A percentile compares a stretch with the other conserved stretches of the same genome.
Evolutionary conservation across 2,113 vertebrate species (phyloP).

Genomic region (Ranitomeya variabilis): DNA sequence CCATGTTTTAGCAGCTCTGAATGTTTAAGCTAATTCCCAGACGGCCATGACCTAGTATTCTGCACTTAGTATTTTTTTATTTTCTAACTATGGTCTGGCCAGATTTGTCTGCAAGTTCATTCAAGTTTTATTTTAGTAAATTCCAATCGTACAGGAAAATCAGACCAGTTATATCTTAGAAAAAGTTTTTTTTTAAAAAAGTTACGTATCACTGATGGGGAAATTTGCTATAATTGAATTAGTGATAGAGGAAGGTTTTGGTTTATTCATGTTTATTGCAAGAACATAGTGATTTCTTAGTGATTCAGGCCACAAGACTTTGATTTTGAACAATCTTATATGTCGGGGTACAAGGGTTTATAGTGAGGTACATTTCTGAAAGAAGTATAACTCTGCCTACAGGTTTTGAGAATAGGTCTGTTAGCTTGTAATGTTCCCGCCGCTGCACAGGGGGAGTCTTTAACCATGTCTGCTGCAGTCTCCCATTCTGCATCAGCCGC

Average conservation of each 20-base stretch:
- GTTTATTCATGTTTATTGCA: neutral
- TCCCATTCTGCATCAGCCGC: too few species aligned
- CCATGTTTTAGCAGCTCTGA: neutral
- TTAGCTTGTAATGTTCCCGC: too few species aligned
- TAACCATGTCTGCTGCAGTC: too few species aligned
- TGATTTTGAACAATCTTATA: too few species aligned
- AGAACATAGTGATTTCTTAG: neutral
- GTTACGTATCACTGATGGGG: neutral
- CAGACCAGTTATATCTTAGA: neutral
- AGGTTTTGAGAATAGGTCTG: too few species aligned
- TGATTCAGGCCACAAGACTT: too few species aligned
- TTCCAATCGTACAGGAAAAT: neutral
- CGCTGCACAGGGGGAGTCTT: too few species aligned
- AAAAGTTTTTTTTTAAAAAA: neutral
- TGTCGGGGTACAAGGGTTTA: too few species aligned
- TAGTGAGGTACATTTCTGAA: too few species aligned
- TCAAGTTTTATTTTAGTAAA: neutral
- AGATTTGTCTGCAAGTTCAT: neutral
- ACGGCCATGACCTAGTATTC: neutral
- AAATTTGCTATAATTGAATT: constrained; percentile 11
- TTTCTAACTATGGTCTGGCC: neutral
- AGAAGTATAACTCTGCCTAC: too few species aligned
- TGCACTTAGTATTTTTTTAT: neutral
- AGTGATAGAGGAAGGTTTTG: neutral
- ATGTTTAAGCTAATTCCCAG: neutral